These are phyloP conservation scores for Euplagia quadripunctaria DNA, from an alignment of 2,888 invertebrate species.

Conservation along the genomic window DNA sequence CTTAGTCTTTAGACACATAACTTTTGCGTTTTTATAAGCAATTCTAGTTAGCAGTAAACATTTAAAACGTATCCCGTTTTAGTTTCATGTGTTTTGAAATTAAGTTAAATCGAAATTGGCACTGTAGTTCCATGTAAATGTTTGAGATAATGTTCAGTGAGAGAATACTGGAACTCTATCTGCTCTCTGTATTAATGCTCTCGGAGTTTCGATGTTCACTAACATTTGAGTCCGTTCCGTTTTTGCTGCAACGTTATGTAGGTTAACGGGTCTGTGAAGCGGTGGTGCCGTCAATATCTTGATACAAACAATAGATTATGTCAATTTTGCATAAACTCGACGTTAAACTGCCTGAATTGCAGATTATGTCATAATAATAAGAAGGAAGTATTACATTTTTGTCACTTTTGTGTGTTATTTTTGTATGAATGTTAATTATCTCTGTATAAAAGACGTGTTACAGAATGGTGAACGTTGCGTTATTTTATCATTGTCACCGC, in stretches of 20 bases:
- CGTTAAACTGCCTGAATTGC: not conserved
- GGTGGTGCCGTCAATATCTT: not conserved
- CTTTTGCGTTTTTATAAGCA: not conserved
- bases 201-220: not conserved
- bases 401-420: too few relatives aligned
- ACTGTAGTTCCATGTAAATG: not conserved
- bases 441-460: too few relatives aligned
- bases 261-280: not conserved
- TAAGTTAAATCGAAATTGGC: not conserved
- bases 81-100: not conserved
- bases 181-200: not conserved
- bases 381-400: not conserved
- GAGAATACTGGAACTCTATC: not conserved
- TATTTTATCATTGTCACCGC: too few relatives aligned
- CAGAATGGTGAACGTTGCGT: too few relatives aligned
- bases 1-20: not conserved
- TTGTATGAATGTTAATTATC: too few relatives aligned
- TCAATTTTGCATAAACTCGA: not conserved
- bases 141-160: constrained; percentile 2
- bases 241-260: constrained; percentile 2
- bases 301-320: not conserved
- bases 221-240: constrained; percentile 2
- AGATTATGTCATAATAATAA: not conserved
- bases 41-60: not conserved
- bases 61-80: not conserved